Conservation (phyloP, 2,888 invertebrate genomes). For the Liposcelis brunnea region DNA sequence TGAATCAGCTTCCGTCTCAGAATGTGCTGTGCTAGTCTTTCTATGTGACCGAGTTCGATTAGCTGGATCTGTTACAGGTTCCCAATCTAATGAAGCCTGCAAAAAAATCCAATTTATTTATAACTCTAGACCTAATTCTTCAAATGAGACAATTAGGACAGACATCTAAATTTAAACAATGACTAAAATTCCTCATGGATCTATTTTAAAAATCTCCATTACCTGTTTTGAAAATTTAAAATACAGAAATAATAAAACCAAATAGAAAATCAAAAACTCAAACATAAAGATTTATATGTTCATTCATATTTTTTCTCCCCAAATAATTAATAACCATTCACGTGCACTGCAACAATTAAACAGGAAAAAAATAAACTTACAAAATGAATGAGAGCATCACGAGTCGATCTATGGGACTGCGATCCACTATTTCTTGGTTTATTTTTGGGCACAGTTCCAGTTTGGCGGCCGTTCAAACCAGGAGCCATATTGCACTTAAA, state of each 20-base stretch:
- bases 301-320: background rate
- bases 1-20: background rate
- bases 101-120: background rate
- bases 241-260: too few relatives aligned
- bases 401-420: conserved; percentile 12
- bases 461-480: conserved; percentile 13
- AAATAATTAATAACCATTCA: too few relatives aligned
- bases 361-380: conserved; percentile 12
- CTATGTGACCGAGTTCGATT: background rate
- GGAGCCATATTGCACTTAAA: background rate
- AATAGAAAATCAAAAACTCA: background rate
- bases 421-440: conserved; percentile 14
- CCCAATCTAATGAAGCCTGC: background rate
- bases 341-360: too few relatives aligned
- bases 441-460: conserved; percentile 18
- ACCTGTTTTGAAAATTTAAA: too few relatives aligned
- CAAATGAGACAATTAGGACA: too few relatives aligned
- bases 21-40: background rate
- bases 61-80: background rate
- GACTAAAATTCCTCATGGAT: too few relatives aligned
- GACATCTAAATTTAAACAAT: too few relatives aligned
- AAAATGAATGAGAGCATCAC: conserved; percentile 17
- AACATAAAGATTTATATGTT: background rate
- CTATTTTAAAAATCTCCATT: too few relatives aligned
- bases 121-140: too few relatives aligned